Conservation (phyloP, 2,797 vertebrate species). For the Sciurus carolinensis region DNA sequence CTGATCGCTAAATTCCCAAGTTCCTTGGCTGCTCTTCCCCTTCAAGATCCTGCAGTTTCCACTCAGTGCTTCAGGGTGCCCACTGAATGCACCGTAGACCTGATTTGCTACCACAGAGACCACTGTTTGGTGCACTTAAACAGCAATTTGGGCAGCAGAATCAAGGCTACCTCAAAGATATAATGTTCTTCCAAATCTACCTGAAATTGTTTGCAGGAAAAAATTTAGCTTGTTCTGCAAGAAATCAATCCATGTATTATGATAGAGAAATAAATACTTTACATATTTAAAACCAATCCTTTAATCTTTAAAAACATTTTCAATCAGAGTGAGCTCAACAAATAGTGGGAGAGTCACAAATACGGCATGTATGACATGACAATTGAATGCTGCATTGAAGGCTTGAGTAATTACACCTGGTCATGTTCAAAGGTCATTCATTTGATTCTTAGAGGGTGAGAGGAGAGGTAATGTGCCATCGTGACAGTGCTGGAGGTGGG, state of each 20-base stretch:
- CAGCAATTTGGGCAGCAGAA: neutral
- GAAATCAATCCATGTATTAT: neutral
- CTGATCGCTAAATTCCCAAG: neutral
- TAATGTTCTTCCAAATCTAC: neutral
- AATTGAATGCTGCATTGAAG: neutral
- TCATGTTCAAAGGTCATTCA: neutral
- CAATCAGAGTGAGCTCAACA: neutral
- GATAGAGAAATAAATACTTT: neutral
- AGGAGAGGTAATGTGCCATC: neutral
- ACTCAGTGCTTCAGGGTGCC: neutral
- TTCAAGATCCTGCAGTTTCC: neutral
- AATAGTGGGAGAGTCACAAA: neutral
- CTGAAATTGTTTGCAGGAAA: neutral
- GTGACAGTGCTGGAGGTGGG: neutral
- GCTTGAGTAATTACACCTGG: neutral
- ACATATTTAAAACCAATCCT: conserved; percentile 13
- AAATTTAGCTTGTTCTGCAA: neutral
- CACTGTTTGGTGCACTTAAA: rapidly evolving
- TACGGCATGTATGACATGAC: neutral
- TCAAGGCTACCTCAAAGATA: neutral
- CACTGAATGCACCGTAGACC: neutral
- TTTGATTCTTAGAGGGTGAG: neutral
- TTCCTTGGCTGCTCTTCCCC: neutral
- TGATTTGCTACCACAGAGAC: neutral
- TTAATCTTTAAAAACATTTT: conserved; percentile 46